Evolutionary conservation across 2,797 vertebrate species (phyloP), one percentile per base, ranked within the genome.

Genomic region (Lepus townsendii): DNA sequence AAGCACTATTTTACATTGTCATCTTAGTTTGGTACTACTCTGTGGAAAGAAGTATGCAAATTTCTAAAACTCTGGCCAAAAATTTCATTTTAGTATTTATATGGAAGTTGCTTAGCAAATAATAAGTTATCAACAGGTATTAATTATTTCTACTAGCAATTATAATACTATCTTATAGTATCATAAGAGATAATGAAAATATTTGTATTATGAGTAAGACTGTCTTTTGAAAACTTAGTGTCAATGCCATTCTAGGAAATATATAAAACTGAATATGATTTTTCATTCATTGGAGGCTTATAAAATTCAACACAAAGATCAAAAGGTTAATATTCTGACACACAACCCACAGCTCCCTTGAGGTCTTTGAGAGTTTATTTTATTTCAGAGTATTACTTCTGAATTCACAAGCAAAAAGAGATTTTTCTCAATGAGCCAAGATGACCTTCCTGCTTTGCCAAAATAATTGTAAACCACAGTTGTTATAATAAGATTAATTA

Each of bases 401-500:
- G 10, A 47, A 27, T 88, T 90, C 66, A 66, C 24, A 77, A 88
- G 47, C n/a, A 91, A 83, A 72, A 87, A 30, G 4, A 10, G 16
- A 60, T 93, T 87, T 57, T 90, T 54, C 9, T 87, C 26, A 80
- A 54, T 68, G 91, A 91, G 17, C 2, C 30, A 77, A 6, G 26
- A 57, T 63, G 66, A 62, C 26, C n/a, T 57, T 42, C 22, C 2
- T 52, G 17, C 27, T 4, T 88, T 83, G 19, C 22, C 75, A 92
- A 80, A 88, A 75, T 83, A 84, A 63, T 6, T 65, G 60, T 47
- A 69, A 88, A 32, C 32, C 50, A 84, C 35, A 16, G 63, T 80
- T 90, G 90, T 83, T 89, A 75, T 82, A 93, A 32, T 35, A 91
- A 93, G 76, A 8, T 93, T 88, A 69, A 80, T 88, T 91, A 5